These are phyloP conservation scores for Holacanthus passer DNA, from an alignment of 2,113 vertebrate species.

Conservation along the genomic window DNA sequence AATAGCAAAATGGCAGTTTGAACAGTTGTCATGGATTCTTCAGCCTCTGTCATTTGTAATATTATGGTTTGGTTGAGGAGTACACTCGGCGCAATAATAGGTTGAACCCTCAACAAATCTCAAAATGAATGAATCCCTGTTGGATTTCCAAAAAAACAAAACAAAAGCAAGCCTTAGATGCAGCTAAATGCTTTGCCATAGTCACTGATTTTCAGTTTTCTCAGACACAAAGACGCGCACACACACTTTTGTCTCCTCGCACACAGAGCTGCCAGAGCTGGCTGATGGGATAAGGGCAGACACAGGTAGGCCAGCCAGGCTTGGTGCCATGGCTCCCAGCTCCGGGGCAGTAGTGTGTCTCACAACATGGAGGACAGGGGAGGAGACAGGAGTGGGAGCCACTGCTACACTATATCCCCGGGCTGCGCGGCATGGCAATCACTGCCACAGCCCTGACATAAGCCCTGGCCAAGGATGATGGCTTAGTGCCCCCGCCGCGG, in stretches of 20 bases:
- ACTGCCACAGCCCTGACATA: conserved; percentile 62
- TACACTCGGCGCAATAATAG: conserved; percentile 44
- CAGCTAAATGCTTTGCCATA: conserved; percentile 33
- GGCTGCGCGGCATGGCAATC: conserved; percentile 48
- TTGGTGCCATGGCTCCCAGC: conserved; percentile 54
- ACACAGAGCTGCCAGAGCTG: conserved; percentile 62
- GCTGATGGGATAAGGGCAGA: conserved; percentile 72
- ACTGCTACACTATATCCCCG: conserved; percentile 47
- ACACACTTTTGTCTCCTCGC: conserved; percentile 29
- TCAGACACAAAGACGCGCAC: conserved; percentile 13
- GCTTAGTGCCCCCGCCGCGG: conserved; percentile 53
- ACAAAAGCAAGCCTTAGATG: conserved; percentile 19
- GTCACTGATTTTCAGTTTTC: conserved; percentile 24
- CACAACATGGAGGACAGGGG: conserved; percentile 51
- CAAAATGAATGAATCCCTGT: conserved; percentile 53
- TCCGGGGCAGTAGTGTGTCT: conserved; percentile 61
- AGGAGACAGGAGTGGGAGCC: conserved; percentile 49
- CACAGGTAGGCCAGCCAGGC: conserved; percentile 69
- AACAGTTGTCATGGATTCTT: conserved; percentile 36
- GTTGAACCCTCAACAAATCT: conserved; percentile 53
- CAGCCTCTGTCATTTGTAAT: conserved; percentile 62
- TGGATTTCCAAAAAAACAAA: conserved; percentile 17
- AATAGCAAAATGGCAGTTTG: conserved; percentile 66
- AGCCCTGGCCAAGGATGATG: conserved; percentile 65
- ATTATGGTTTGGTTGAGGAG: conserved; percentile 55